Base-by-base conservation (phyloP, 2,888 invertebrate genomes). In the Stenurella melanura region DNA sequence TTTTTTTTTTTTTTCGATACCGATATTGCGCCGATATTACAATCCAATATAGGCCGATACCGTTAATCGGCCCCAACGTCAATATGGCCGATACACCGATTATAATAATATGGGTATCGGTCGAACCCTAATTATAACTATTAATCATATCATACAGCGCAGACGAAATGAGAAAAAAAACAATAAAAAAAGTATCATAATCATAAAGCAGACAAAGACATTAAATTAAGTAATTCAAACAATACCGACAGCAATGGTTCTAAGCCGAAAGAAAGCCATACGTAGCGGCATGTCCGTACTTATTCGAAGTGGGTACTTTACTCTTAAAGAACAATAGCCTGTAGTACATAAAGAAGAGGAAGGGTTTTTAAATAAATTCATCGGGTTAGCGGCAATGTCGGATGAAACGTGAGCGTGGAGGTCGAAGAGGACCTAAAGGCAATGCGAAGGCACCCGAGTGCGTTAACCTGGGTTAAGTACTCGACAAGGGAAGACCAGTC, bases 401-500 rank as follows among this genome's bases (percentile, higher is more conserved):
- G 78, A 68, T 75, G 74, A 60, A 76, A 75, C 76, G 75, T 71
- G 73, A 72, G 17, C 63, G 64, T 58, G 42, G 73, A 79, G 78
- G 78, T 76, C 79, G 79, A 72, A 75, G 74, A 80, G 80, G 77
- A 79, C 81, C 82, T 77, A 79, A 78, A 83, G 81, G 82, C 78
- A 50, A 50, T n/a, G 50, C 75, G 78, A 78, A 83, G 81, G 78
- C 77, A 69, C 60, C 78, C 69, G 80, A 84, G 85, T 83, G 81
- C 85, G 81, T 84, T 85, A 80, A 85, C 85, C 85, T 79, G 83
- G 77, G 68, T 71, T 10, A 63, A 78, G 81, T 79, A 76, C 82
- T 19, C 42, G 64, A 82, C 82, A 81, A 81, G 82, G 83, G 76
- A 83, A 85, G 82, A 83, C 85, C 78, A 82, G 82, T 85, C 77